Base-by-base conservation (phyloP, 35 echinoderm and acorn worm genomes). In the Hemicentrotus pulcherrimus region DNA sequence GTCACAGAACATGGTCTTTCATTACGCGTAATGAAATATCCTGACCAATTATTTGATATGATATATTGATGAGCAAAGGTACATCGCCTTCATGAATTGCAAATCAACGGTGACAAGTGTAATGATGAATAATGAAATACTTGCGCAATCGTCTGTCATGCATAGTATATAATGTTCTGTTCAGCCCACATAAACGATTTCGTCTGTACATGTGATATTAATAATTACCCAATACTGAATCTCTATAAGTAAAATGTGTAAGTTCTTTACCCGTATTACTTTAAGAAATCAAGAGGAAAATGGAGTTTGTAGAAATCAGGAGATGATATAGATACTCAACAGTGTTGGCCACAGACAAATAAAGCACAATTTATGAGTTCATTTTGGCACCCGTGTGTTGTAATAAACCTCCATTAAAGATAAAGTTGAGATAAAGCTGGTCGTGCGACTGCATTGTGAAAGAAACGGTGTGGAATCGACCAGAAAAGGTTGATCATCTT, bases 31-130 rank as follows among this genome's bases (percentile, higher is more conserved):
- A 78, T 78, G 65, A 78, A 78, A 78, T 78, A 78, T 78, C 65
- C 65, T 78, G 65, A 78, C 65, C 65, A 78, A 78, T 78, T 78
- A 78, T 78, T 78, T 28, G 65, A 78, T 78, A 78, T 78, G 65
- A 78, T 78, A 78, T 78, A 78, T 78, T 78, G 65, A 78, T 78
- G 65, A 30, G 65, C 65, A 28, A 78, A 78, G 65, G 65, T 78
- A 78, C 28, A 78, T 78, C 18, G 5, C 65, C 19, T 78, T 78
- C 65, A 7, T 78, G 65, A n/a, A 78, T 78, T 78, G 22, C 28
- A 78, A 78, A 78, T 78, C 65, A n/a, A n/a, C 65, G 7, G 22
- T 78, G 65, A 78, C 65, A 78, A 5, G 65, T n/a, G 28, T 78
- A 78, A 78, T 78, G 65, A 78, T 22, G 65, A 78, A 78, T 78